These are phyloP conservation scores for Saccopteryx leptura DNA, from an alignment of 2,113 vertebrate genomes.

Conservation along the genomic window DNA sequence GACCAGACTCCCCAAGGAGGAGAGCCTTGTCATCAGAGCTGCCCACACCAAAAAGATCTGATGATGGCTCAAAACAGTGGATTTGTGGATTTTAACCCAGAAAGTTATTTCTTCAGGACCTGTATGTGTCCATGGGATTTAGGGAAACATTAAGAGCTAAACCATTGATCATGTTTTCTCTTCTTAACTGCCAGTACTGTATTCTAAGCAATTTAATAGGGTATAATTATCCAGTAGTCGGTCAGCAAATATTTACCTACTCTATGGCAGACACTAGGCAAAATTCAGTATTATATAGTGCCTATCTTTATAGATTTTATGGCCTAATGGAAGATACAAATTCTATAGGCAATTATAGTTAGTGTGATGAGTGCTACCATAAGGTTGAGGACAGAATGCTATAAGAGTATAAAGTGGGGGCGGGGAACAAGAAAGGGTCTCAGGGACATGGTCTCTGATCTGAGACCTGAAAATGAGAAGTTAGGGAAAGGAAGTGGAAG, in stretches of 20 bases:
- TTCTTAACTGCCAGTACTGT: background rate
- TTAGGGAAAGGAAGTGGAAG: background rate
- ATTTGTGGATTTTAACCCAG: background rate
- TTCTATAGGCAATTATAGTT: background rate
- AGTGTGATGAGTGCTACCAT: background rate
- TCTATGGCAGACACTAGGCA: background rate
- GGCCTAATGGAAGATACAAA: background rate
- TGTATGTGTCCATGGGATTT: background rate
- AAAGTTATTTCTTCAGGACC: background rate
- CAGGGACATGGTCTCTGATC: background rate
- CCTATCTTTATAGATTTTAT: background rate
- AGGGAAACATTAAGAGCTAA: background rate
- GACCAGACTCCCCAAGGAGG: background rate
- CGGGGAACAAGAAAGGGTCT: background rate
- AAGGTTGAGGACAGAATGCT: background rate
- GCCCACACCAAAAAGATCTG: background rate
- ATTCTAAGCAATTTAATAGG: background rate
- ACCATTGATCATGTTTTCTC: background rate
- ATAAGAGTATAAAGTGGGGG: background rate
- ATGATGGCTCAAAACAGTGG: background rate
- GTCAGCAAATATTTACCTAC: slow-evolving; percentile 14
- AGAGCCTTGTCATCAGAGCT: background rate
- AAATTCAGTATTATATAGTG: background rate
- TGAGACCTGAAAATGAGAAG: background rate
- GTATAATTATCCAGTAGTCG: background rate